Evolutionary conservation across 2,888 invertebrate genomes (phyloP).

Genomic region (Xestobium rufovillosum): DNA sequence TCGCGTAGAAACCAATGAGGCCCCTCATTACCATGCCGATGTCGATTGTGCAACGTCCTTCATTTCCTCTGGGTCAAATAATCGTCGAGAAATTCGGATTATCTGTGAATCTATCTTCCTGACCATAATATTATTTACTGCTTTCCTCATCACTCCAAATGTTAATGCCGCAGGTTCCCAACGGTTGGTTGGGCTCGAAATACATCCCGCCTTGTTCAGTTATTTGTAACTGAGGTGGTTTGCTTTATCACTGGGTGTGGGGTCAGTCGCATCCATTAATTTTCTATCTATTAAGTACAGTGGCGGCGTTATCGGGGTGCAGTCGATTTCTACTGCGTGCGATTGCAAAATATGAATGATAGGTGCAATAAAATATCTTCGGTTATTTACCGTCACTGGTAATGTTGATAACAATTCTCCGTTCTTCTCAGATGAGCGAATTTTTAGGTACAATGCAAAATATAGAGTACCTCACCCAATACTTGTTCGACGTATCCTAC

Average conservation of each 20-base stretch:
- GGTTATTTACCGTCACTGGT: slow-evolving; percentile 22
- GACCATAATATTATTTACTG: slow-evolving; percentile 20
- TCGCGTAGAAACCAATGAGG: slow-evolving; percentile 17
- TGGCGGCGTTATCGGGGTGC: slow-evolving; percentile 19
- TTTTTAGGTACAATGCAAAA: slow-evolving; percentile 26
- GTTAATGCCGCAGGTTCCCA: slow-evolving; percentile 16
- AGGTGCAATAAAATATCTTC: slow-evolving; percentile 23
- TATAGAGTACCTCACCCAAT: slow-evolving; percentile 28
- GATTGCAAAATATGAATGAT: slow-evolving; percentile 21
- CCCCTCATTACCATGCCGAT: slow-evolving; percentile 15
- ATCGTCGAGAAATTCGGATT: slow-evolving; percentile 11
- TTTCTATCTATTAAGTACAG: slow-evolving; percentile 19
- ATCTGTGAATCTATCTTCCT: slow-evolving; percentile 17
- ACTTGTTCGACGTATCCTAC: slow-evolving; percentile 1
- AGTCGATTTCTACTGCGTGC: slow-evolving; percentile 16
- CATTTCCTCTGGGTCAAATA: slow-evolving; percentile 16
- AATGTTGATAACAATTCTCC: slow-evolving; percentile 24
- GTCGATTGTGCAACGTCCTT: slow-evolving; percentile 14
- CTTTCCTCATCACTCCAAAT: slow-evolving; percentile 18
- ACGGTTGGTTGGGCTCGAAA: slow-evolving; percentile 19
- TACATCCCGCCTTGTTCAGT: slow-evolving; percentile 10
- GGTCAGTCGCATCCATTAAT: slow-evolving; percentile 19
- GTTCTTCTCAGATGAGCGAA: slow-evolving; percentile 19
- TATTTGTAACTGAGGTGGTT: slow-evolving; percentile 12
- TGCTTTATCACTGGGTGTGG: slow-evolving; percentile 12